Evolutionary conservation across 1,140 invertebrate species (phyloP).

Genomic region (Ips typographus): DNA sequence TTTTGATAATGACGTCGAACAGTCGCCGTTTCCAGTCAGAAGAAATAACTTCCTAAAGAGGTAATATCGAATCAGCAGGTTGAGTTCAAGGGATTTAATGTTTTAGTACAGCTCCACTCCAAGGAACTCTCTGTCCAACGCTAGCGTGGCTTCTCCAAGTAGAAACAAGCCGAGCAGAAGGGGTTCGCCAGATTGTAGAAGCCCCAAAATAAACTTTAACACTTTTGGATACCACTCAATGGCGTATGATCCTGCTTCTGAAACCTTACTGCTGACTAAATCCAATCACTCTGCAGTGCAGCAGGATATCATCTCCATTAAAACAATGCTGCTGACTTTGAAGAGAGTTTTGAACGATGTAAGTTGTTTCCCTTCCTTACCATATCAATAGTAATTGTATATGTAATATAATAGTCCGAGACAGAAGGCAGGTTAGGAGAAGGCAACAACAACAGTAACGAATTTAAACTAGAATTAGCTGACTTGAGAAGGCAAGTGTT

Average conservation of each 20-base stretch:
- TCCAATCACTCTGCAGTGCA: constrained; percentile 68
- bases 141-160: background rate
- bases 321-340: constrained; percentile 75
- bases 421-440: constrained; percentile 2
- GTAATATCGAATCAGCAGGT: background rate
- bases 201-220: constrained; percentile 10
- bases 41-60: background rate
- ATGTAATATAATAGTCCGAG: background rate
- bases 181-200: constrained; percentile 2
- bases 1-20: constrained; percentile 63
- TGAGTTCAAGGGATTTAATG: background rate
- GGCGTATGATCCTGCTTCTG: constrained; percentile 52
- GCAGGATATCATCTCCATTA: constrained; percentile 76
- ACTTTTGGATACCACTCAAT: constrained; percentile 37
- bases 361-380: constrained; percentile 23
- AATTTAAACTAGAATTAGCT: constrained; percentile 65
- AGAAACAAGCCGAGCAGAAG: background rate
- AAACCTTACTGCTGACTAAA: constrained; percentile 61
- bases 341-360: constrained; percentile 78
- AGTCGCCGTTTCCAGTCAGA: too few species aligned
- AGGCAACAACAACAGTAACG: constrained; percentile 53
- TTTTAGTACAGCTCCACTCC: constrained; percentile 1
- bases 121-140: constrained; percentile 3
- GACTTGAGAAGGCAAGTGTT: constrained; percentile 77
- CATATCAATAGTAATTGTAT: background rate